Percentiles rank a stretch among this genome's conserved stretches.
phyloP scores from a whole-genome alignment of 2,797 vertebrate species.

The Myotis findleyi region DNA sequence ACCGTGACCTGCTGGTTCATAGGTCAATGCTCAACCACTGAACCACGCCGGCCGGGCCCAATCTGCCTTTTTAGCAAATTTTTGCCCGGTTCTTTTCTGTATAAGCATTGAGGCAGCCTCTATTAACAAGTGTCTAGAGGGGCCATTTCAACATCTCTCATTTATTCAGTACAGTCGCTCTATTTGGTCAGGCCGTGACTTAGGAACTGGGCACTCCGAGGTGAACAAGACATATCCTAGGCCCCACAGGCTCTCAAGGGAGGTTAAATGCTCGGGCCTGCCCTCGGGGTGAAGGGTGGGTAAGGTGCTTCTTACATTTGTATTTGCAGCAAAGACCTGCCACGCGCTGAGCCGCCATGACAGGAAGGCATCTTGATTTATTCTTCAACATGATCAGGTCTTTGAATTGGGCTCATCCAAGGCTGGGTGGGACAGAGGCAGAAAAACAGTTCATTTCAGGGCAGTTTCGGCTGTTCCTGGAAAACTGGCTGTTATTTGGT shows the following conservation, averaged over 20 bases:
- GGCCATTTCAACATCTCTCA: background rate
- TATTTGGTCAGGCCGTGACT: background rate
- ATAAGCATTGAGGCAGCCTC: background rate
- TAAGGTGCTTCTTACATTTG: background rate
- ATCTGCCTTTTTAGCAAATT: background rate
- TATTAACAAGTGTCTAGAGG: background rate
- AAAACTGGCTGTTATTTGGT: slow-evolving; percentile 43
- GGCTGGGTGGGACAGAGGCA: background rate
- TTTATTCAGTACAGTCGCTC: background rate
- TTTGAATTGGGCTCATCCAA: background rate
- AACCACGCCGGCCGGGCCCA: background rate
- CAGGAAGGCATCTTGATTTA: background rate
- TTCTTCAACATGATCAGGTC: background rate
- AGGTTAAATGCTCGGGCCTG: background rate
- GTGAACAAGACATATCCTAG: background rate
- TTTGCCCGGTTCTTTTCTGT: background rate
- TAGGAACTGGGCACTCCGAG: background rate
- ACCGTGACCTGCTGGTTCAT: too few relatives aligned
- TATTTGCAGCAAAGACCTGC: background rate
- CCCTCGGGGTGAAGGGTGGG: background rate
- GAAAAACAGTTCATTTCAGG: background rate
- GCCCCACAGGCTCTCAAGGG: background rate
- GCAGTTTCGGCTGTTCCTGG: background rate
- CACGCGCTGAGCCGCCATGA: background rate
- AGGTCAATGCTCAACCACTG: too few relatives aligned